These are phyloP conservation scores for Gnathonemus longibarbis DNA, from an alignment of 2,113 vertebrate genomes.

Conservation along the genomic window DNA sequence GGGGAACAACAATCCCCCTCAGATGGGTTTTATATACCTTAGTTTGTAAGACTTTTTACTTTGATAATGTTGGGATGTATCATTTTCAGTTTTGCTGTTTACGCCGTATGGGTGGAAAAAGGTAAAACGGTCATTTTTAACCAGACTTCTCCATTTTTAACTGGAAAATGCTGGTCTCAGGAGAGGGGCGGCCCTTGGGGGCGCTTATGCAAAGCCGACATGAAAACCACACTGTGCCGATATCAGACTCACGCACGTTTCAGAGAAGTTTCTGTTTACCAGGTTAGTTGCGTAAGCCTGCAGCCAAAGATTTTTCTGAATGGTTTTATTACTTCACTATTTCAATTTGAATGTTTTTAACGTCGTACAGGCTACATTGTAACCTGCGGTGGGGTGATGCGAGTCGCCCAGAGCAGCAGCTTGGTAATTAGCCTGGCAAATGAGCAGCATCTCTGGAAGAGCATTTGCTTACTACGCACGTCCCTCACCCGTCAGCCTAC, in stretches of 20 bases:
- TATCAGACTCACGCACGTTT: conserved; percentile 23
- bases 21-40: background rate
- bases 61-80: conserved; percentile 13
- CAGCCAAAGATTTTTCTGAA: conserved; percentile 30
- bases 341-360: conserved; percentile 4
- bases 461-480: background rate
- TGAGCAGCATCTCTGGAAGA: background rate
- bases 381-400: background rate
- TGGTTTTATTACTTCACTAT: background rate
- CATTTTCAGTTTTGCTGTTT: conserved; percentile 1
- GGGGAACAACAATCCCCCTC: background rate
- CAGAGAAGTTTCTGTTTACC: conserved; percentile 20
- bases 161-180: background rate
- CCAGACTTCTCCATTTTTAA: conserved; percentile 12
- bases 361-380: background rate
- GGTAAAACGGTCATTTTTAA: conserved; percentile 12
- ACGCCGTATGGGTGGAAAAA: conserved; percentile 18
- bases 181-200: background rate
- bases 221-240: conserved; percentile 55
- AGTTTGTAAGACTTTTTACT: conserved; percentile 3
- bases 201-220: conserved; percentile 48
- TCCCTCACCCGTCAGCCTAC: background rate
- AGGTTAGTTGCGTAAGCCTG: conserved; percentile 25
- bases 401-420: background rate
- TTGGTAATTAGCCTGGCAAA: background rate